phyloP scores from a whole-genome alignment of 2,888 invertebrate species.

The Orchestes rusci region DNA sequence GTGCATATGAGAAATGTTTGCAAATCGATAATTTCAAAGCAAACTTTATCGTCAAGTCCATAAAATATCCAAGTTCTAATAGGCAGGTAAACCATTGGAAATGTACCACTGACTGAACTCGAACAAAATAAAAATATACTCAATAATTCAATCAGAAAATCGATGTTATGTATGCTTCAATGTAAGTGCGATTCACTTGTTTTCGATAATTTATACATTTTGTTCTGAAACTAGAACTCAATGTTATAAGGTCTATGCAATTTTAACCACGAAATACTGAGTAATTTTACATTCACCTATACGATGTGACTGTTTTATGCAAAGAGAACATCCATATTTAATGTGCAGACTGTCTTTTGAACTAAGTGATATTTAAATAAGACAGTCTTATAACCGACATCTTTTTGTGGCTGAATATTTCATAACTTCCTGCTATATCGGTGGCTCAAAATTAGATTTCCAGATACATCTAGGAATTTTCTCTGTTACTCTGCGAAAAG shows the following conservation, averaged over 20 bases:
- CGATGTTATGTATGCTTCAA: slow-evolving; percentile 11
- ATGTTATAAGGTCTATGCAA: slow-evolving; percentile 20
- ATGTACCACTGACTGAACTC: no score
- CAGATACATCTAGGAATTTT: no score
- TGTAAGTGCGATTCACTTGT: slow-evolving; percentile 17
- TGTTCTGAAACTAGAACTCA: slow-evolving; percentile 17
- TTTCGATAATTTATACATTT: slow-evolving; percentile 23
- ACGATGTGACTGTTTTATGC: slow-evolving; percentile 18
- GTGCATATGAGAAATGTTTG: no score
- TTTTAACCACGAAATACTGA: slow-evolving; percentile 22
- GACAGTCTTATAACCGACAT: slow-evolving; percentile 20
- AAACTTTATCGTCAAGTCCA: no score
- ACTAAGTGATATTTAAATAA: slow-evolving; percentile 25
- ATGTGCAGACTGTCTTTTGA: slow-evolving; percentile 21
- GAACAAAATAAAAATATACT: slow-evolving; percentile 19
- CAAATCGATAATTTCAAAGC: no score
- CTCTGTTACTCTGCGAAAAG: no score
- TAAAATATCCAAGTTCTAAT: no score
- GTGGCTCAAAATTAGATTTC: slow-evolving; percentile 14
- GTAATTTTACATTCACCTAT: slow-evolving; percentile 25
- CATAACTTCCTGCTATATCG: slow-evolving; percentile 4
- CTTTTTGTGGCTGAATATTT: slow-evolving; percentile 22
- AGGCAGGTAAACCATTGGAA: no score
- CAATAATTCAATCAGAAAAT: slow-evolving; percentile 12
- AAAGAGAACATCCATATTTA: slow-evolving; percentile 19